Conservation (phyloP, 2,888 invertebrate genomes). For the Abscondita cerata region DNA sequence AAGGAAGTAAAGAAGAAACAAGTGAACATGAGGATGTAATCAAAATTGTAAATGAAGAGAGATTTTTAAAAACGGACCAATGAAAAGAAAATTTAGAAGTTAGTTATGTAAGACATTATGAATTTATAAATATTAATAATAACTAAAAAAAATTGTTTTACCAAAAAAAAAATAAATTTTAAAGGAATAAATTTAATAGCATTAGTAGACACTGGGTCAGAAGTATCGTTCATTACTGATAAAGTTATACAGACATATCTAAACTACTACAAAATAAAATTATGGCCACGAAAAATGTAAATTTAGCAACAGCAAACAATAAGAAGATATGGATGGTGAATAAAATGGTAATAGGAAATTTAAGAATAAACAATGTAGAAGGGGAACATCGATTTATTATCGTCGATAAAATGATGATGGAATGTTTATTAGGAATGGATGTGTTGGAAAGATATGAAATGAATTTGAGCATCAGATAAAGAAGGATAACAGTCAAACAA, state of each 20-base stretch:
- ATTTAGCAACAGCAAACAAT: neutral
- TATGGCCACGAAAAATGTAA: neutral
- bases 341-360: neutral
- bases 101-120: too few relatives aligned
- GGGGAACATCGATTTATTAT: neutral
- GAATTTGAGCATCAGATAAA: too few relatives aligned
- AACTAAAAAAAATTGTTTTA: neutral
- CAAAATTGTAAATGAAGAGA: too few relatives aligned
- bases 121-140: too few relatives aligned
- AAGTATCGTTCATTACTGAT: neutral
- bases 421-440: slow-evolving; percentile 4
- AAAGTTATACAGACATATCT: too few relatives aligned
- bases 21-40: too few relatives aligned
- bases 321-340: neutral
- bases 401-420: neutral
- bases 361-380: neutral
- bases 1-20: too few relatives aligned
- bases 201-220: neutral
- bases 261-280: neutral
- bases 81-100: too few relatives aligned
- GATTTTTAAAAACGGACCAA: too few relatives aligned
- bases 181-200: neutral
- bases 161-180: too few relatives aligned
- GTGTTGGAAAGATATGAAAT: neutral
- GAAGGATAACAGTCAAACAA: too few relatives aligned